These are phyloP conservation scores for Xyliphius kryptos DNA, from an alignment of 2,113 vertebrate species.

Conservation along the genomic window DNA sequence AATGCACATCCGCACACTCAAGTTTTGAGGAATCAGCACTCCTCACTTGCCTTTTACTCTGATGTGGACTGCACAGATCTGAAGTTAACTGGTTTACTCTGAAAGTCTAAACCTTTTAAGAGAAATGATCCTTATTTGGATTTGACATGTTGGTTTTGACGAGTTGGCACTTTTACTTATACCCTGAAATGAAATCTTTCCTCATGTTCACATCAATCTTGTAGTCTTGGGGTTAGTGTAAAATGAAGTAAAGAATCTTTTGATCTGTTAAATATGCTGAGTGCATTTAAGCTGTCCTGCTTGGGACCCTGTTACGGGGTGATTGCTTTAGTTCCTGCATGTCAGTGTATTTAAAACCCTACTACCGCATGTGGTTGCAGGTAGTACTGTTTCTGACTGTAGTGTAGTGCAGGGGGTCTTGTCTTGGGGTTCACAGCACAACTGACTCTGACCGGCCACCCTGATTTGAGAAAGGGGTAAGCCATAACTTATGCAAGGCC, in stretches of 20 bases:
- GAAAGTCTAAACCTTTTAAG: constrained; percentile 24
- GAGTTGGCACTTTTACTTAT: constrained; percentile 23
- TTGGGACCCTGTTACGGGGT: too few relatives aligned
- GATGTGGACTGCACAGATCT: constrained; percentile 8
- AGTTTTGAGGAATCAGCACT: constrained; percentile 31
- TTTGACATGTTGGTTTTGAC: constrained; percentile 26
- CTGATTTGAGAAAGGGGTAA: too few relatives aligned
- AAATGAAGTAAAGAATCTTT: constrained; percentile 7
- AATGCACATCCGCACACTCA: constrained; percentile 15
- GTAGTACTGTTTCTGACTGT: too few relatives aligned
- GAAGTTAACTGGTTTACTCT: neutral
- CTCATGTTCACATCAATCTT: constrained; percentile 24
- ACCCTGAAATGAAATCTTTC: constrained; percentile 7
- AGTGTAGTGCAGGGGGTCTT: too few relatives aligned
- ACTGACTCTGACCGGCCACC: too few relatives aligned
- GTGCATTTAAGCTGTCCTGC: too few relatives aligned
- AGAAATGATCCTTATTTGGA: constrained; percentile 19
- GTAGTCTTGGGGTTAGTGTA: constrained; percentile 17
- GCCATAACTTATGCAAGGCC: too few relatives aligned
- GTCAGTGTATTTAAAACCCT: too few relatives aligned
- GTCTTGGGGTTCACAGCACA: too few relatives aligned
- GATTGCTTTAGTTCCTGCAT: too few relatives aligned
- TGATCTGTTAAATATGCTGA: constrained; percentile 1
- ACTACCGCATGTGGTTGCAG: too few relatives aligned
- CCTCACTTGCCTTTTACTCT: neutral